Evolutionary conservation across 1,140 invertebrate genomes (phyloP), one percentile per base, ranked within the genome.

Genomic region (Diorhabda carinulata): DNA sequence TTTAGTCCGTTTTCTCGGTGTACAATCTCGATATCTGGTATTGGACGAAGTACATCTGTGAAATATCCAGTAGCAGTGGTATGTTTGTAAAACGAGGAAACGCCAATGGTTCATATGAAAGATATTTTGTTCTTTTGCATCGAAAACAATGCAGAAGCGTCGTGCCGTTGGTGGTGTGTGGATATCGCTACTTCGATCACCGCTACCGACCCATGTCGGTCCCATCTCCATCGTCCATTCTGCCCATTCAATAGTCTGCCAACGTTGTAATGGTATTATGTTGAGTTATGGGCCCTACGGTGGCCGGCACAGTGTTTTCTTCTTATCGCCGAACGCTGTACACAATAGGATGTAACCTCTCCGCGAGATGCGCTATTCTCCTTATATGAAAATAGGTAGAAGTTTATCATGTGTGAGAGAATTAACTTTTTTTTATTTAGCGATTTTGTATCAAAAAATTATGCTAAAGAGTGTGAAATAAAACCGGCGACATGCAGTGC

Each of bases 221-320:
- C 70, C 70, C 70, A 70, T 70, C 69, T 70, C 47, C 47, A 52
- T 52, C 47, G 47, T 52, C 47, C 47, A 52, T 52, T 66, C 69
- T 45, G 61, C 66, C 69, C 69, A 71, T 71, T 71, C 64, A 71
- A 71, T 71, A 63, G 65, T 61, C 66, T 44, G 70, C 70, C 70
- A 71, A 71, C 70, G 67, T 67, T 71, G 66, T 71, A 71, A 71
- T 71, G 70, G 70, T 71, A 71, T 71, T 67, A 68, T 71, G 66
- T 66, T 71, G 70, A 71, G 70, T 71, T 71, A 71, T 67, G 66
- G 64, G 70, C 61, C 62, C 66, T 57, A 57, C 57, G 57, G 0
- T 65, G 66, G 56, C 70, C 70, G 66, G 57, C 66, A 71, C 64
- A 62, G 57, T 61, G 59, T 61, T 43, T 61, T 56, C 64, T 65